phyloP scores from a whole-genome alignment of 2,797 vertebrate genomes.

The Hippoglossus hippoglossus region DNA sequence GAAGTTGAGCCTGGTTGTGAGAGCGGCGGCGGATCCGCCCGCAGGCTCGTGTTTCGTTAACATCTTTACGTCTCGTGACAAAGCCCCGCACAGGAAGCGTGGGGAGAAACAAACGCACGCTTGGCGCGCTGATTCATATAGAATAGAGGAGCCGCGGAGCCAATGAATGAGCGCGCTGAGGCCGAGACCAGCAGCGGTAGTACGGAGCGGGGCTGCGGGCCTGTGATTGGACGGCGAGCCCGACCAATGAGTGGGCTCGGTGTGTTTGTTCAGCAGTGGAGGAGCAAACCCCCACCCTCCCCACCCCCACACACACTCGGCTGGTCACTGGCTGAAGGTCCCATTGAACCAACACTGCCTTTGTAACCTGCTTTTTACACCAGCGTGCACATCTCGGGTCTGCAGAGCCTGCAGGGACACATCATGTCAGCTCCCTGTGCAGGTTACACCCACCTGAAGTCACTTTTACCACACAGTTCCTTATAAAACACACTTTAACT shows the following conservation, averaged over 20 bases:
- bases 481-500: no score
- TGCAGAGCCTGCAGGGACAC: no score
- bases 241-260: constrained; percentile 73
- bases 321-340: constrained; percentile 56
- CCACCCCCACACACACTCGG: constrained; percentile 39
- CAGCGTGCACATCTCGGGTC: no score
- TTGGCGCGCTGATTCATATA: constrained; percentile 85
- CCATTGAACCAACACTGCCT: constrained; percentile 42
- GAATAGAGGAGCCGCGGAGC: constrained; percentile 72
- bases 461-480: no score
- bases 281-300: constrained; percentile 35
- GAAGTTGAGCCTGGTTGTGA: constrained; percentile 4
- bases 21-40: constrained; percentile 12
- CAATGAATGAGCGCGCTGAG: constrained; percentile 82
- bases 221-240: constrained; percentile 74
- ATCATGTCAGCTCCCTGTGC: no score
- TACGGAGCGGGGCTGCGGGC: constrained; percentile 50
- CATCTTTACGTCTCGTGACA: constrained; percentile 40
- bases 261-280: constrained; percentile 73
- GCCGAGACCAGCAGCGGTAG: constrained; percentile 70
- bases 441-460: no score
- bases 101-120: constrained; percentile 47
- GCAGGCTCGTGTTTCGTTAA: constrained; percentile 49
- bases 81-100: constrained; percentile 49
- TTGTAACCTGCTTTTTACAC: no score